A percentile compares a stretch with the other conserved stretches of the same genome.
These are phyloP conservation scores for Sesamia nonagrioides DNA, from an alignment of 1,140 invertebrate genomes.

Conservation along the genomic window DNA sequence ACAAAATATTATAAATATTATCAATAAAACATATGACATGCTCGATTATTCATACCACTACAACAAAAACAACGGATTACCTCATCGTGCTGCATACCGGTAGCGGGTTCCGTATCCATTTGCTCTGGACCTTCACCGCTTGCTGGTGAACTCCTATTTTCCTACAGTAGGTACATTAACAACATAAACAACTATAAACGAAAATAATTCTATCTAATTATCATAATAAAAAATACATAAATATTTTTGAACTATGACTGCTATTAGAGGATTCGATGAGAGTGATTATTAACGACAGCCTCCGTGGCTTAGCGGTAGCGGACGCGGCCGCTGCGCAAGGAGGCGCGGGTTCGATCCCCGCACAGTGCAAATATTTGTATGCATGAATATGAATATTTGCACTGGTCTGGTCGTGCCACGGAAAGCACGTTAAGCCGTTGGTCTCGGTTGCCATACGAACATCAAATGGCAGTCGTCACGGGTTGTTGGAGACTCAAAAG, in stretches of 20 bases:
- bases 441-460: too few species aligned
- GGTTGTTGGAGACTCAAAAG: too few species aligned
- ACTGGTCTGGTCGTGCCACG: too few species aligned
- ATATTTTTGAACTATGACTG: neutral
- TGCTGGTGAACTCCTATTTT: conserved; percentile 58
- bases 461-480: too few species aligned
- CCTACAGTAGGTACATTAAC: conserved; percentile 63
- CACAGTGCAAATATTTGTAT: too few species aligned
- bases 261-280: neutral
- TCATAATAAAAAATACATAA: conserved; percentile 10
- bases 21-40: conserved; percentile 7
- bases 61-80: conserved; percentile 52
- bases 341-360: too few species aligned
- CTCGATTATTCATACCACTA: neutral
- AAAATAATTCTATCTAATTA: conserved; percentile 28
- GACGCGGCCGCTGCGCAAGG: too few species aligned
- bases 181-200: conserved; percentile 58
- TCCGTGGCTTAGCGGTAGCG: too few species aligned
- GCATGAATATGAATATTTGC: too few species aligned
- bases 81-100: conserved; percentile 52
- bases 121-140: conserved; percentile 56
- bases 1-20: neutral
- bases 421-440: too few species aligned
- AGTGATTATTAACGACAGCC: too few species aligned
- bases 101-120: conserved; percentile 55